Conservation (phyloP, 2,113 vertebrate species). For the Myrmophylax atrothorax region DNA sequence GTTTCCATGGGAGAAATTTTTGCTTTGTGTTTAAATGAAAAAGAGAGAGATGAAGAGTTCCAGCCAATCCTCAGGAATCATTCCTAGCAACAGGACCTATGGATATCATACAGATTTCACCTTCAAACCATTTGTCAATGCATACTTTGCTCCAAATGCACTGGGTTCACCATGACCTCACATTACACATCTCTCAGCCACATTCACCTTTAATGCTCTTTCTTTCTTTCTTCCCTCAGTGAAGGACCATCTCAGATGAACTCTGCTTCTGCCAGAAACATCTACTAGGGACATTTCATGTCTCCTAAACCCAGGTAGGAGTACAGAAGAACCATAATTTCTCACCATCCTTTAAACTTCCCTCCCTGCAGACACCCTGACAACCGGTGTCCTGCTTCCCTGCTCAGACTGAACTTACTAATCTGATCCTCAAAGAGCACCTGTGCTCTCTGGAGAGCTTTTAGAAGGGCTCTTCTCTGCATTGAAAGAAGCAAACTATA, state of each 20-base stretch:
- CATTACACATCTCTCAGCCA: background rate
- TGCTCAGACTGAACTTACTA: background rate
- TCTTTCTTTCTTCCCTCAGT: background rate
- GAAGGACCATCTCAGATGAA: background rate
- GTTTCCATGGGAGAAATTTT: background rate
- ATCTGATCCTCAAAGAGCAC: background rate
- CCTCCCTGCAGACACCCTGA: background rate
- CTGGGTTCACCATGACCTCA: background rate
- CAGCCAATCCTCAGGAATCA: background rate
- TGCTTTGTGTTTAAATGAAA: background rate
- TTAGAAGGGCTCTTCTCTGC: background rate
- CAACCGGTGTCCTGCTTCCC: accelerated
- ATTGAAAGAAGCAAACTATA: background rate
- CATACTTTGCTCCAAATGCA: background rate
- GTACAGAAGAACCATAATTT: background rate
- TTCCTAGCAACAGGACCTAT: background rate
- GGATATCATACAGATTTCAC: background rate
- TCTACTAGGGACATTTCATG: background rate
- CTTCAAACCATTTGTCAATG: background rate
- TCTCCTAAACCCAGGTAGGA: background rate
- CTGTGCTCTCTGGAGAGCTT: background rate
- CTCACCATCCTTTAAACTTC: background rate
- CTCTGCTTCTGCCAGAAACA: background rate
- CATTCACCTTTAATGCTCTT: background rate
- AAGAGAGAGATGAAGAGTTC: background rate